phyloP scores from a whole-genome alignment of 2,888 invertebrate species.

The Folsomia candida region DNA sequence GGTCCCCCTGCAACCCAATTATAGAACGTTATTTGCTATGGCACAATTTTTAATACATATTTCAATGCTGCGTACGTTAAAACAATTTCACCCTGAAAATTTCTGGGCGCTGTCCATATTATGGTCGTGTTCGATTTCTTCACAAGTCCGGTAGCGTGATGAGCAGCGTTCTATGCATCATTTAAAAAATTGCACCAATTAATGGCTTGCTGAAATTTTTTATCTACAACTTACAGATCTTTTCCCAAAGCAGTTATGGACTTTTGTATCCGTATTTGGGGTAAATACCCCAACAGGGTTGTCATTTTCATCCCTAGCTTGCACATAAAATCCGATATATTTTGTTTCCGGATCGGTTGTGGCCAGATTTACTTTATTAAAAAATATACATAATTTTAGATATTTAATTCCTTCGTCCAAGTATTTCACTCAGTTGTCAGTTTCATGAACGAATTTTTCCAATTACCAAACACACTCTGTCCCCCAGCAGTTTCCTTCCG shows the following conservation, averaged over 20 bases:
- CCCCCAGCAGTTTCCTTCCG: constrained; percentile 5
- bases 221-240: constrained; percentile 15
- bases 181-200: background rate
- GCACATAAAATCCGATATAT: constrained; percentile 24
- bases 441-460: too few species aligned
- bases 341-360: background rate
- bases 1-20: constrained; percentile 7
- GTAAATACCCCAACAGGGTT: constrained; percentile 10
- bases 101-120: constrained; percentile 19
- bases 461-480: background rate
- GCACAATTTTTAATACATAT: too few species aligned
- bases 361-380: constrained; percentile 3
- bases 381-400: background rate
- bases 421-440: too few species aligned
- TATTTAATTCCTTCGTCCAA: background rate
- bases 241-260: constrained; percentile 21
- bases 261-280: constrained; percentile 19
- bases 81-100: constrained; percentile 16
- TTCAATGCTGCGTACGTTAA: too few species aligned
- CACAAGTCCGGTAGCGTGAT: constrained; percentile 19
- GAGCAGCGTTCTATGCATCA: constrained; percentile 24
- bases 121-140: constrained; percentile 17
- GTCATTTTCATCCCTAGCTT: constrained; percentile 18
- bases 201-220: background rate
- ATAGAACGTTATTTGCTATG: background rate